Percentiles rank a stretch among this genome's conserved stretches.
Conservation (phyloP, 1,140 invertebrate species). For the Scylla paramamosain region DNA sequence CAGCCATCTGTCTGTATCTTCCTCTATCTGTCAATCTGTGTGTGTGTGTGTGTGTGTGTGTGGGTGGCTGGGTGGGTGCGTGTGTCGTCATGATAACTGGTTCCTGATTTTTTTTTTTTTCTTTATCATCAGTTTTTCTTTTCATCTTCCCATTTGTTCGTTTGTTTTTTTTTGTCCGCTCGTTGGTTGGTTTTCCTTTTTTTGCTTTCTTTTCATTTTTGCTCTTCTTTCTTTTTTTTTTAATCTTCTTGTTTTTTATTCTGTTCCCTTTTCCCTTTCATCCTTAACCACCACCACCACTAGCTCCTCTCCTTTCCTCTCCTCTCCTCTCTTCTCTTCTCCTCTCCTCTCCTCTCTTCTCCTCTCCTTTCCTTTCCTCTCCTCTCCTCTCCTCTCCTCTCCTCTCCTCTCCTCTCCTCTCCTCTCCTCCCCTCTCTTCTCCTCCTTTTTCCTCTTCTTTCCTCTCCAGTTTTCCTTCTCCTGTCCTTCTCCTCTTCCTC, state of each 20-base stretch:
- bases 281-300: neutral
- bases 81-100: too few species aligned
- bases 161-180: neutral
- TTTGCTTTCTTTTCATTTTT: neutral
- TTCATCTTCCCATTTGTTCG: neutral
- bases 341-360: neutral
- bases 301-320: neutral
- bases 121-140: neutral
- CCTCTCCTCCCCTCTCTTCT: neutral
- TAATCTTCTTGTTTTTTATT: neutral
- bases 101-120: too few species aligned
- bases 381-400: neutral
- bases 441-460: neutral
- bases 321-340: neutral
- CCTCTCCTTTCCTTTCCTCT: neutral
- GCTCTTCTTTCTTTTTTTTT: neutral
- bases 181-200: neutral
- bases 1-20: constrained; percentile 25
- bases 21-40: constrained; percentile 6
- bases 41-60: constrained; percentile 8
- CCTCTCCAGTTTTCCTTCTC: neutral
- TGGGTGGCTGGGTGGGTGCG: neutral
- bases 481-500: neutral
- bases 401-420: neutral
- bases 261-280: neutral